Base-by-base conservation (phyloP, 2,113 vertebrate species). In the Dipodomys spectabilis region DNA sequence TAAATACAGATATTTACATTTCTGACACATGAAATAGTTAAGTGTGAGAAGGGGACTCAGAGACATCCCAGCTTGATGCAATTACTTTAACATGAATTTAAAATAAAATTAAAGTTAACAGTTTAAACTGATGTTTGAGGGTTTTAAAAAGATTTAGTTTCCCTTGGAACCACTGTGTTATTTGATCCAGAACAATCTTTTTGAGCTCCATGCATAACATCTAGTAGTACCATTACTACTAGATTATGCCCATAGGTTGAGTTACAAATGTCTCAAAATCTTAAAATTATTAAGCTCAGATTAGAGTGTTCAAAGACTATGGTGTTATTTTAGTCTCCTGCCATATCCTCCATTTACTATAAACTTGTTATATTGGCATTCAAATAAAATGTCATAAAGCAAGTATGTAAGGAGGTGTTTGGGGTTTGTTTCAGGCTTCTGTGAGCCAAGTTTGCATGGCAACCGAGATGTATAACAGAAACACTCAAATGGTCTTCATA, bases 81-180 rank as follows among this genome's bases (percentile, higher is more conserved):
- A 98, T 98, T 98, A 98, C 95, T 98, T 93, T 97, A 98, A 98
- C 97, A 97, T 98, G 98, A 98, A 98, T 98, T 98, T 98, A 97
- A 98, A 98, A 98, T 98, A 98, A 98, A 98, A 98, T 98, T 98
- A 98, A 98, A 98, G 97, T 98, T 98, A 98, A 98, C 98, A 98
- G 98, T 97, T 98, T 98, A 98, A 98, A 98, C 97, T 98, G 98
- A 98, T 98, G 98, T 98, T 98, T 98, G 98, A 98, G 97, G 98
- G 97, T 97, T 98, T 98, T 97, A 97, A 98, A 98, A 98, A 98
- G 98, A 98, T 99, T 99, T 98, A 94, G 98, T 98, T 98, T 98
- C 98, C 98, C 98, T 97, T 98, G 98, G 98, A 98, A 98, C 97
- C 97, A 96, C 97, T 96, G 85, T 95, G 98, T 98, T 97, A 98